Conservation (phyloP, 2,113 vertebrate species). For the Petrocephalus microphthalmus region DNA sequence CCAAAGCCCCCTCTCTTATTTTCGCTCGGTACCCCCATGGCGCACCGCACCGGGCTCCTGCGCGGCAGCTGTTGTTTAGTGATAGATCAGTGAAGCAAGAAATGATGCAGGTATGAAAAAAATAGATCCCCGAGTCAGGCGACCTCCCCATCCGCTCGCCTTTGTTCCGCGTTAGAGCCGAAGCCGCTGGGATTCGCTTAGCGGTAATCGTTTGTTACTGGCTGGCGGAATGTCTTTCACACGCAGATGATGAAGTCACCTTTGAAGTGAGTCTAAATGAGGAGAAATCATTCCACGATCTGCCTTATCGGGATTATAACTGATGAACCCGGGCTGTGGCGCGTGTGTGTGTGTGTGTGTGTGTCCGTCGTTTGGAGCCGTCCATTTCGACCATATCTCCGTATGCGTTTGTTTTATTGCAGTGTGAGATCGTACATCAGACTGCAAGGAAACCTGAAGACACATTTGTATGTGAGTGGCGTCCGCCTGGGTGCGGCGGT, state of each 20-base stretch:
- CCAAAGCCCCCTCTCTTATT: constrained; percentile 53
- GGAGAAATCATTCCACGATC: constrained; percentile 59
- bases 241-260: constrained; percentile 69
- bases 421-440: constrained; percentile 27
- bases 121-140: constrained; percentile 66
- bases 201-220: constrained; percentile 73
- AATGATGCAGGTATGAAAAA: constrained; percentile 73
- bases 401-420: background rate
- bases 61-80: constrained; percentile 80
- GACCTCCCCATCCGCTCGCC: constrained; percentile 54
- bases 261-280: constrained; percentile 73
- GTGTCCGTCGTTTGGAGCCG: background rate
- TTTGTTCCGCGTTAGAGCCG: constrained; percentile 67
- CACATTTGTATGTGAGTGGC: constrained; percentile 49
- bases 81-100: constrained; percentile 89
- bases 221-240: constrained; percentile 68
- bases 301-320: constrained; percentile 47
- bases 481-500: constrained; percentile 46
- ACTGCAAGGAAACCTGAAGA: constrained; percentile 32
- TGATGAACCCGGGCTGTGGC: constrained; percentile 43
- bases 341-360: constrained; percentile 14
- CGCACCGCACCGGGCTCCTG: constrained; percentile 50
- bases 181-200: constrained; percentile 73
- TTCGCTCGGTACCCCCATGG: constrained; percentile 46
- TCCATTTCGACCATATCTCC: background rate